Evolutionary conservation across 2,888 invertebrate genomes (phyloP).

Genomic region (Teinopalpus imperialis): DNA sequence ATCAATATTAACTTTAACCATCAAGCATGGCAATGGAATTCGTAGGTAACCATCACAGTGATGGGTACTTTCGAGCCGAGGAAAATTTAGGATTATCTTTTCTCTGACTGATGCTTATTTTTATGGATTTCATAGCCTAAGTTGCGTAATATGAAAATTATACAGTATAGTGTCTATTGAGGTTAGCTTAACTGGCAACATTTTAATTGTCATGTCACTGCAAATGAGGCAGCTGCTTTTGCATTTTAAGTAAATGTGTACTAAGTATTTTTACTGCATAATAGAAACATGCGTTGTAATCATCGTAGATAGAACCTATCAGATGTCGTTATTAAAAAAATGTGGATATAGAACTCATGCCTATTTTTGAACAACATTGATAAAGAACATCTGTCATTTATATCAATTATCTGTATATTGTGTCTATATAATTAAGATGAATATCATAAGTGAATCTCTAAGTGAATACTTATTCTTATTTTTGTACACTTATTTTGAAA

Average conservation of each 20-base stretch:
- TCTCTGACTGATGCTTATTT: no score
- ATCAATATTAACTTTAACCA: no score
- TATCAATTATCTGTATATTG: no score
- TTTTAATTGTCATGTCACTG: neutral
- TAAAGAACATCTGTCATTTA: neutral
- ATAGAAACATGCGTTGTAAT: conserved; percentile 1
- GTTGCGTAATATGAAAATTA: neutral
- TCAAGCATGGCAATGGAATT: no score
- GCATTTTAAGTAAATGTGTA: conserved; percentile 1
- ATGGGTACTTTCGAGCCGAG: no score
- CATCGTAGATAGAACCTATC: neutral
- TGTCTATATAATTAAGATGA: no score
- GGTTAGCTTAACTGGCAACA: neutral
- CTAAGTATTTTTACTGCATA: neutral
- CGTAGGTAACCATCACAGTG: no score
- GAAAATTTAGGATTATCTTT: no score
- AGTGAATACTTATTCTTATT: no score
- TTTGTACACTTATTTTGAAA: no score
- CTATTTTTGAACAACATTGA: neutral
- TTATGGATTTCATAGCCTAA: no score
- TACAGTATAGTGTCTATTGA: neutral
- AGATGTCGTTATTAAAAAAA: neutral
- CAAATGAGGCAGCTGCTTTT: conserved; percentile 2
- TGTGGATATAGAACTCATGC: neutral
- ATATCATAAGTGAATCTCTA: no score